Conservation (phyloP, 2,888 invertebrate genomes). For the Chironomus riparius region DNA sequence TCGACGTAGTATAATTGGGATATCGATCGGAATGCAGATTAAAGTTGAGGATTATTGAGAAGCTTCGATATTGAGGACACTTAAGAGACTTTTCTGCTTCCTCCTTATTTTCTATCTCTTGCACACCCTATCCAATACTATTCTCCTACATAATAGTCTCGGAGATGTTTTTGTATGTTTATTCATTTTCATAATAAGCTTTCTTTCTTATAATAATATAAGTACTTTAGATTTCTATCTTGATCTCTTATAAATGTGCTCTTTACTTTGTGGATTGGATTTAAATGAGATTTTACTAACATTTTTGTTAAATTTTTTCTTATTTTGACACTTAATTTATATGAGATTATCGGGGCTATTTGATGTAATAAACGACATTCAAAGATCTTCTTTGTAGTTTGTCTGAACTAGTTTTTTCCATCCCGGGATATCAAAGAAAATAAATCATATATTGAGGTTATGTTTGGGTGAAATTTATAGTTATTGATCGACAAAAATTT, state of each 20-base stretch:
- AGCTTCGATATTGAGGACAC: neutral
- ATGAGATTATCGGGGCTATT: neutral
- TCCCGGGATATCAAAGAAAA: too few species aligned
- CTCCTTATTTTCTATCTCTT: neutral
- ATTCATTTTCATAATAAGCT: neutral
- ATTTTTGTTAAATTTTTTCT: neutral
- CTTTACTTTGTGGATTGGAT: neutral
- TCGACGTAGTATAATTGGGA: neutral
- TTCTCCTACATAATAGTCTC: too few species aligned
- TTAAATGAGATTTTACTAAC: neutral
- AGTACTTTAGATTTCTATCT: neutral
- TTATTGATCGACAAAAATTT: too few species aligned
- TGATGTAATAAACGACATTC: neutral
- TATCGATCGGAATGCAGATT: slow-evolving; percentile 6
- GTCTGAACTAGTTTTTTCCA: too few species aligned
- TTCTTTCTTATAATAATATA: neutral
- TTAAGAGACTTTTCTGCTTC: neutral
- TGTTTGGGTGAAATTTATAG: too few species aligned
- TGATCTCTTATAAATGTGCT: neutral
- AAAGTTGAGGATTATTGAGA: neutral
- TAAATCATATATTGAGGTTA: too few species aligned
- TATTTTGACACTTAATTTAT: slow-evolving; percentile 4
- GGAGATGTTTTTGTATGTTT: too few species aligned
- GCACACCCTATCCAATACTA: neutral
- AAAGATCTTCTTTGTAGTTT: too few species aligned